Evolutionary conservation across 2,113 vertebrate species (phyloP).

Genomic region (Centropus bengalensis): DNA sequence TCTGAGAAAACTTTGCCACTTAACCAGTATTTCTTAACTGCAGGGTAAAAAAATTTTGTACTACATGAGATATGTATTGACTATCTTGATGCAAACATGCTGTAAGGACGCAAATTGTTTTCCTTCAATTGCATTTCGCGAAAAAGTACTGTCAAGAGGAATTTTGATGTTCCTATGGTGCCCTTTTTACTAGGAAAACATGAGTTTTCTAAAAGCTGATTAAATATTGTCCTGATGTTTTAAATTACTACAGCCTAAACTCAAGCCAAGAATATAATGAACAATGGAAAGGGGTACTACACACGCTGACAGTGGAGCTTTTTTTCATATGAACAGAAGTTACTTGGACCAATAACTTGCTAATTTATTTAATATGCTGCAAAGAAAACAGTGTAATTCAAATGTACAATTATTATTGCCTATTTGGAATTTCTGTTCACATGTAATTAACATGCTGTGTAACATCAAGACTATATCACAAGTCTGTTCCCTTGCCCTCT

Average conservation of each 20-base stretch:
- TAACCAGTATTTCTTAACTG: neutral
- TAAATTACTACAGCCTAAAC: neutral
- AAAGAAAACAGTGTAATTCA: neutral
- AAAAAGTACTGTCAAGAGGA: neutral
- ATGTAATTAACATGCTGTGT: neutral
- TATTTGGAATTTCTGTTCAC: neutral
- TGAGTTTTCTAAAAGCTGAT: neutral
- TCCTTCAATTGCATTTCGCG: neutral
- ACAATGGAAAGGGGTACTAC: neutral
- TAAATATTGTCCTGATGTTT: neutral
- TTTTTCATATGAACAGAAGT: neutral
- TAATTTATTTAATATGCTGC: neutral
- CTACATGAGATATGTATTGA: neutral
- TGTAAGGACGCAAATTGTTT: neutral
- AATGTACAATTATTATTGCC: neutral
- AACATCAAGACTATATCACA: neutral
- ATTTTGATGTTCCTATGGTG: neutral
- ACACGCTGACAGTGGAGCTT: neutral
- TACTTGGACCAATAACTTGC: neutral
- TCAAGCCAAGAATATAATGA: neutral
- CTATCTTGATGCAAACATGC: neutral
- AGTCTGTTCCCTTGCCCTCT: neutral
- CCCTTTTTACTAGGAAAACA: neutral
- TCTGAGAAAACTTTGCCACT: neutral
- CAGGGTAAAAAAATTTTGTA: neutral